Conservation (phyloP, 2,797 vertebrate species). For the Sebastiscus tertius region DNA sequence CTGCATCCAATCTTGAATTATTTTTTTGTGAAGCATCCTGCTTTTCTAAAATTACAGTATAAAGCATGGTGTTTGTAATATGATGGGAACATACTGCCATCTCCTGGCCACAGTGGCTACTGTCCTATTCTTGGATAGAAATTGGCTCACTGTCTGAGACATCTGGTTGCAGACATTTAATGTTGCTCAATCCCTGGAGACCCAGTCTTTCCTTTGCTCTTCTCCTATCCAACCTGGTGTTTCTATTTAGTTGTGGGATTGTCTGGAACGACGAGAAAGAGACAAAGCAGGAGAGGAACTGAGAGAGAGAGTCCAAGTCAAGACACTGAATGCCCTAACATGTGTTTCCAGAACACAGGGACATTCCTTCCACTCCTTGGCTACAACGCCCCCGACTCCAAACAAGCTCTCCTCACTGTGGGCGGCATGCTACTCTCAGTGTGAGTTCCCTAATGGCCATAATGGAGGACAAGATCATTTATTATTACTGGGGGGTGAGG, state of each 20-base stretch:
- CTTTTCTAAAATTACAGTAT: slow-evolving; percentile 7
- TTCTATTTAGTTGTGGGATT: slow-evolving; percentile 37
- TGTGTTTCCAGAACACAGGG: slow-evolving; percentile 52
- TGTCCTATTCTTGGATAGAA: slow-evolving; percentile 2
- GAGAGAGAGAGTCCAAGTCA: slow-evolving; percentile 10
- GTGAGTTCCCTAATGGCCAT: slow-evolving; percentile 80
- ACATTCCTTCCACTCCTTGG: slow-evolving; percentile 62
- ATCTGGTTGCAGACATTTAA: slow-evolving; percentile 62
- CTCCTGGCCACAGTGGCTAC: slow-evolving; percentile 66
- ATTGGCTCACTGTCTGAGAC: slow-evolving; percentile 46
- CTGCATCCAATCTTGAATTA: slow-evolving; percentile 31
- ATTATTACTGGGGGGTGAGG: slow-evolving; percentile 75
- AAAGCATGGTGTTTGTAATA: neutral
- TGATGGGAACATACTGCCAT: slow-evolving; percentile 79
- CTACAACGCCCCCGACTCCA: slow-evolving; percentile 52
- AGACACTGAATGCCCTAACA: slow-evolving; percentile 53
- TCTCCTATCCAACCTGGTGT: slow-evolving; percentile 30
- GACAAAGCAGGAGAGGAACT: slow-evolving; percentile 1
- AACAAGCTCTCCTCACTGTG: slow-evolving; percentile 72
- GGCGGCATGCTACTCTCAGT: slow-evolving; percentile 74
- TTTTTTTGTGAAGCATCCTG: slow-evolving; percentile 30
- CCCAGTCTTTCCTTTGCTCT: slow-evolving; percentile 25
- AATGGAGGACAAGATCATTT: slow-evolving; percentile 83
- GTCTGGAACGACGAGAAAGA: neutral
- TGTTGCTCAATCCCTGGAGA: slow-evolving; percentile 45